Conservation (phyloP, 2,113 vertebrate genomes). For the Empidonax traillii region DNA sequence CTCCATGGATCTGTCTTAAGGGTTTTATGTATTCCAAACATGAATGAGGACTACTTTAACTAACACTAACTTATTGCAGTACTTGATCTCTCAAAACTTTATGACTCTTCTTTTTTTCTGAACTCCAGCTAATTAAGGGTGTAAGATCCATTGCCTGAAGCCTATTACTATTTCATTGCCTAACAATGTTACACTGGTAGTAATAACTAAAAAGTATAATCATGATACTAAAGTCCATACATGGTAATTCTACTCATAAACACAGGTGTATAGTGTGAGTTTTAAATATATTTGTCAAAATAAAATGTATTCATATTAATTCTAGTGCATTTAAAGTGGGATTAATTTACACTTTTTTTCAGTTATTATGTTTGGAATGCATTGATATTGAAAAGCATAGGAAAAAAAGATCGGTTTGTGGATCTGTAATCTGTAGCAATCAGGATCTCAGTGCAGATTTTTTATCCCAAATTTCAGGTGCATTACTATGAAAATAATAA, state of each 20-base stretch:
- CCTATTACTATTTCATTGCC: slow-evolving; percentile 13
- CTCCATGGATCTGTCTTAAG: neutral
- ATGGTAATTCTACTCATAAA: neutral
- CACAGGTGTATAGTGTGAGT: neutral
- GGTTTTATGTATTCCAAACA: neutral
- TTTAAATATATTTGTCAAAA: slow-evolving; percentile 31
- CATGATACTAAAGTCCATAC: neutral
- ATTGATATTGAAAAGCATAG: neutral
- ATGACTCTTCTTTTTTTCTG: neutral
- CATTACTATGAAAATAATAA: neutral
- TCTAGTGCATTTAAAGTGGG: neutral
- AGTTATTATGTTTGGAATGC: neutral
- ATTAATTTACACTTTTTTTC: neutral
- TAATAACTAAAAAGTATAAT: slow-evolving; percentile 17
- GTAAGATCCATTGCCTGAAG: neutral
- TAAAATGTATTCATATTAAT: neutral
- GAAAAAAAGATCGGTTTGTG: neutral
- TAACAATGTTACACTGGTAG: neutral
- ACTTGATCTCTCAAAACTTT: slow-evolving; percentile 22
- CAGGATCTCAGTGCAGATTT: neutral
- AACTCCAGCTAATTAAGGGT: neutral
- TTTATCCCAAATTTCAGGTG: neutral
- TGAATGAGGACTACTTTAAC: neutral
- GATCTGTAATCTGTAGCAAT: neutral
- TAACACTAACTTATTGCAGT: slow-evolving; percentile 9